Evolutionary conservation across 2,797 vertebrate genomes (phyloP).

Genomic region (Enteromius viviparus): DNA sequence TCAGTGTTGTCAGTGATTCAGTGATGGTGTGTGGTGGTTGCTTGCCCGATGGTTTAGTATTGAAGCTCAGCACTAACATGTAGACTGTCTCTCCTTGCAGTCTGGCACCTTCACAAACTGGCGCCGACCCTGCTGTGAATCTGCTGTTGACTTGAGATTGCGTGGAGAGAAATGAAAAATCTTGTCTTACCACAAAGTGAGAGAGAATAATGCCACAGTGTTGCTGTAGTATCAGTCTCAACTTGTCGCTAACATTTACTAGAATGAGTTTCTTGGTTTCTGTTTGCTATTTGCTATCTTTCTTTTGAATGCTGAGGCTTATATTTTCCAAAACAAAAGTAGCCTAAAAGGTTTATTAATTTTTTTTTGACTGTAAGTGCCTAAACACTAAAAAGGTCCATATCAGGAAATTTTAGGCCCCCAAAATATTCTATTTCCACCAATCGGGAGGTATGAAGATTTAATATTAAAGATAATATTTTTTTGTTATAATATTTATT

Average conservation of each 20-base stretch:
- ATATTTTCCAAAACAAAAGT: not conserved
- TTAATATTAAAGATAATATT: no score
- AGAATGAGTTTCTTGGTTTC: not conserved
- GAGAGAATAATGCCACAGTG: not conserved
- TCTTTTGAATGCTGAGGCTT: not conserved
- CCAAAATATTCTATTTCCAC: not conserved
- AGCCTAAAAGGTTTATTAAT: no score
- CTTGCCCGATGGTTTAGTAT: slow-evolving; percentile 35
- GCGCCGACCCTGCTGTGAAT: slow-evolving; percentile 63
- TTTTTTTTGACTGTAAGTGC: not conserved
- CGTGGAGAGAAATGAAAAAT: not conserved
- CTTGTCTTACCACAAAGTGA: not conserved
- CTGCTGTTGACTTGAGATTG: slow-evolving; percentile 59
- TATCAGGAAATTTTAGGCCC: no score
- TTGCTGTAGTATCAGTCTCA: not conserved
- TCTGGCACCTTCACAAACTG: slow-evolving; percentile 59
- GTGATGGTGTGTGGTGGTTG: slow-evolving; percentile 7
- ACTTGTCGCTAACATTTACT: not conserved
- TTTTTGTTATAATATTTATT: not conserved
- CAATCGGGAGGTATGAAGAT: no score
- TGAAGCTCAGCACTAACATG: slow-evolving; percentile 64
- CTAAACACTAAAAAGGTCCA: not conserved
- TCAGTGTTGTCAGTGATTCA: slow-evolving; percentile 9
- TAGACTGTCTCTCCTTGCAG: slow-evolving; percentile 62
- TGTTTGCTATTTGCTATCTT: not conserved